Base-by-base conservation (phyloP, 2,113 vertebrate genomes). In the Brachypteracias leptosomus region DNA sequence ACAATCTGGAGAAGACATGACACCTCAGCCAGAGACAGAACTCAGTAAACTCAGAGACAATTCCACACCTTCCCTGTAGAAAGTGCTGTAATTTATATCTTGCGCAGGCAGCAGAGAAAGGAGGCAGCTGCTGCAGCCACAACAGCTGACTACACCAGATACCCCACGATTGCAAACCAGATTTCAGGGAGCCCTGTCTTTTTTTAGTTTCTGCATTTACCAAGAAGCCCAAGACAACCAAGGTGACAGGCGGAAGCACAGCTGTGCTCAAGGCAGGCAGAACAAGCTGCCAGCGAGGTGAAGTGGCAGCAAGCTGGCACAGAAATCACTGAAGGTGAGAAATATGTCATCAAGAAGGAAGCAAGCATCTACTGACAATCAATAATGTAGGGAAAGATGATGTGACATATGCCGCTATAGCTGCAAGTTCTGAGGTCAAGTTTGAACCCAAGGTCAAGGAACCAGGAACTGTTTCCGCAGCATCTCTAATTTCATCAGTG, bases 351-450 rank as follows among this genome's bases (percentile, higher is more conserved):
- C 96, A 96, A 96, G 97, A 99, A 26, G 98, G 98, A 94, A 98
- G 97, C 67, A 98, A 98, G 85, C 99, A 99, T 95, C 98, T 98
- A 1, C 98, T 99, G 94, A 98, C 98, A 7, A 98, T 99, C 96
- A 97, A 84, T 76, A 97, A 97, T 0, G 96, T 98, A 66, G 92
- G 96, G 55, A 97, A 96, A 44, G 99, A 99, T 78, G 98, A 98
- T 89, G 98, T 96, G 47, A 97, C 97, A 85, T 99, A 99, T 6
- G 98, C 98, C 8, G 98, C 98, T 96, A 99, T 99, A 59, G 98
- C 99, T 1, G 99, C 98, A 85, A 98, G 97, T 67, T 99, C 99
- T 89, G 99, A 99, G 96, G 99, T 99, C 97, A 99, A 99, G 96
- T 99, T 99, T 98, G 99, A 99, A 80, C 98, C 99, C 93, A 99